Evolutionary conservation across 30 jellyfish, hydroid and myxozoan species (phyloP), one percentile per base, ranked within the genome.

Genomic region (Rhopilema esculentum): DNA sequence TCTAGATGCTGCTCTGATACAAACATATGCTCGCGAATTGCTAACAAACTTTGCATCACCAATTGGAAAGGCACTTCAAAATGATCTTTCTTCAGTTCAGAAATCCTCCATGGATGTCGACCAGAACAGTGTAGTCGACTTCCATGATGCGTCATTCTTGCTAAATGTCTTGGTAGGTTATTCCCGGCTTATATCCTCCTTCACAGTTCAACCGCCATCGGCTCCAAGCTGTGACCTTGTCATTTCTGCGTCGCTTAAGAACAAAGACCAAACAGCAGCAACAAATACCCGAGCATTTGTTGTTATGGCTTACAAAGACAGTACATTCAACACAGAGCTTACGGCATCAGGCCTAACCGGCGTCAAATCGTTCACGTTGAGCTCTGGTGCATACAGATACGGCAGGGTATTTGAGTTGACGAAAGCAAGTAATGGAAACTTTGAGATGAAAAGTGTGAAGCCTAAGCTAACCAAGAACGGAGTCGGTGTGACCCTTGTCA

Each of bases 1-100:
- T 18, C 29, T 22, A 24, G 99, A 95, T 77, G 97, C 96, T 2
- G 99, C 97, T 4, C 75, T 79, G 15, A 32, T 76, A 15, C 96
- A 85, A 26, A 70, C 96, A 22, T 91, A 95, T 72, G 72, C 79
- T 0, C 87, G 98, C 1, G 97, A 93, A 57, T 12, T 69, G 32
- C 4, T 21, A 17, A 50, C 73, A 4, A 85, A 80, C 71, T 90
- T 90, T 40, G 67, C 79, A 0, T 62, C 91, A 26, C 50, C 90
- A 12, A 32, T 66, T 50, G 97, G 93, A 25, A 28, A 20, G 49
- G 86, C 79, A 27, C 53, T 75, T 16, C 40, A 57, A 26, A 78
- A 62, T 16, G 87, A 76, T 7, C 63, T 74, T 16, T 19, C 75
- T 7, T 26, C 82, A 0, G 48, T 16, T 33, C 87, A 69, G 51